These are phyloP conservation scores for Characodon lateralis DNA, from an alignment of 2,797 vertebrate genomes.

Conservation along the genomic window DNA sequence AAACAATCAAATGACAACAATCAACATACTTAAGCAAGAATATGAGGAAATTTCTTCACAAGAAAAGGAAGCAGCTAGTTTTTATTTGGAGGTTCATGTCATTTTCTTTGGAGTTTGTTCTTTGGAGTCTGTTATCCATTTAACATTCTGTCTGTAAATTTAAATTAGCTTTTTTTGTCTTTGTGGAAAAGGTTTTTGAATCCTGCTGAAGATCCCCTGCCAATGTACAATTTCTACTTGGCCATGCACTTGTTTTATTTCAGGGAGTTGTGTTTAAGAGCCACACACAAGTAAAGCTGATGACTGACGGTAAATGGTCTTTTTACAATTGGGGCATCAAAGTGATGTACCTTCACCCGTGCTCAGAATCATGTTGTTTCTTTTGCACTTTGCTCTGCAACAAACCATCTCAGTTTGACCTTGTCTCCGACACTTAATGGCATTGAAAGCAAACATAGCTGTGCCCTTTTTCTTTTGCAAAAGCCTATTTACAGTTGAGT, in stretches of 20 bases:
- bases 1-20: background rate
- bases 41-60: too few species aligned
- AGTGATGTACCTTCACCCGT: slow-evolving; percentile 25
- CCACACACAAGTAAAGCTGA: slow-evolving; percentile 2
- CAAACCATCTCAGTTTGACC: slow-evolving; percentile 41
- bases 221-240: slow-evolving; percentile 23
- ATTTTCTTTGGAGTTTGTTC: background rate
- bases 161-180: background rate
- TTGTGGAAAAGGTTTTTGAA: background rate
- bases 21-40: too few species aligned
- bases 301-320: slow-evolving; percentile 1
- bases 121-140: background rate
- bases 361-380: slow-evolving; percentile 22
- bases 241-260: slow-evolving; percentile 25
- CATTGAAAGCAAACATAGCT: slow-evolving; percentile 47
- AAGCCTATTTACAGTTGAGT: slow-evolving; percentile 18
- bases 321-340: slow-evolving; percentile 1
- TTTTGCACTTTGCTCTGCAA: slow-evolving; percentile 19
- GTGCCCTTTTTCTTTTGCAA: slow-evolving; percentile 7
- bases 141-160: background rate
- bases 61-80: too few species aligned
- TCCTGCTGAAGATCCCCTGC: slow-evolving; percentile 1
- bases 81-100: too few species aligned
- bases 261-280: background rate
- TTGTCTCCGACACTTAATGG: slow-evolving; percentile 49